Percentiles rank a stretch among this genome's conserved stretches.
Conservation (phyloP, 2,888 invertebrate genomes). For the Megastigmus dorsalis region DNA sequence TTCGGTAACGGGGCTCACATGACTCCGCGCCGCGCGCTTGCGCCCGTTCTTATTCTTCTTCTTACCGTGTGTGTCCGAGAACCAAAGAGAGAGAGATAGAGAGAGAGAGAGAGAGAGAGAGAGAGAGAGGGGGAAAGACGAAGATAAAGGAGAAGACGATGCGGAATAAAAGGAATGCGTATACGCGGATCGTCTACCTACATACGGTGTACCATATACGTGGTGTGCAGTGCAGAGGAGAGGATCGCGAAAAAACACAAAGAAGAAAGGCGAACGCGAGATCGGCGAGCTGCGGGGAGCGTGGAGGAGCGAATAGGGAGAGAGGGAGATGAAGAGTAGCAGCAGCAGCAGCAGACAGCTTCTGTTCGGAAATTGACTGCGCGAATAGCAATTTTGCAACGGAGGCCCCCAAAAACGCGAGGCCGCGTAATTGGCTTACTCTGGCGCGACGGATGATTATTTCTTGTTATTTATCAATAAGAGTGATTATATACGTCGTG, state of each 20-base stretch:
- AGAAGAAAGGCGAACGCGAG: background rate
- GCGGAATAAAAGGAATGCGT: constrained; percentile 34
- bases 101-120: constrained; percentile 11
- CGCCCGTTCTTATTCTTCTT: constrained; percentile 37
- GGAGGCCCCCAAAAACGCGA: constrained; percentile 32
- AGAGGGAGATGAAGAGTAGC: no score
- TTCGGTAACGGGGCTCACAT: constrained; percentile 58
- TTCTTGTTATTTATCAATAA: constrained; percentile 47
- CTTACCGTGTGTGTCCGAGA: constrained; percentile 6
- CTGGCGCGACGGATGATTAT: constrained; percentile 36
- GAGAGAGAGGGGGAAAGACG: constrained; percentile 13
- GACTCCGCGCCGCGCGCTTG: constrained; percentile 18
- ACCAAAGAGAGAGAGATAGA: background rate
- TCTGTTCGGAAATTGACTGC: constrained; percentile 47
- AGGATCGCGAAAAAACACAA: constrained; percentile 31
- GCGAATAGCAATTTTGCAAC: constrained; percentile 44
- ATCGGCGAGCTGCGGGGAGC: background rate
- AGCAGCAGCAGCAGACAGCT: no score
- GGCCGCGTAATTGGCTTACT: constrained; percentile 41
- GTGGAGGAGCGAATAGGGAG: background rate
- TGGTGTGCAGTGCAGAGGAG: no score
- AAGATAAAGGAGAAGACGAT: constrained; percentile 7
- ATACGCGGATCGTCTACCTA: background rate
- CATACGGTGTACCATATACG: background rate
- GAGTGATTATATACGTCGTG: constrained; percentile 25